Conservation (phyloP, 2,797 vertebrate genomes). For the Poecilia gillii region DNA sequence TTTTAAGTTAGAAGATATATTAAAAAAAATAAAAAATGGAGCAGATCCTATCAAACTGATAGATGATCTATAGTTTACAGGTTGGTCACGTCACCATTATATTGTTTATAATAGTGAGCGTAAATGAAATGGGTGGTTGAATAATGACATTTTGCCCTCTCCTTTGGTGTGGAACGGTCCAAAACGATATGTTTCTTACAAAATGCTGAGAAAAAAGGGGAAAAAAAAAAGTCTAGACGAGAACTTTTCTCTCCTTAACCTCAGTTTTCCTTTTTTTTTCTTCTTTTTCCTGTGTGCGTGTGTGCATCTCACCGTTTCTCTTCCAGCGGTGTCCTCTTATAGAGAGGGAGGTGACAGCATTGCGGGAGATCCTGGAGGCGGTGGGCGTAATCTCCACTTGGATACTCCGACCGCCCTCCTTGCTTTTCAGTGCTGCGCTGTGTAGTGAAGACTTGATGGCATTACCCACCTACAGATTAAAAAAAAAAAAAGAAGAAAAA, state of each 20-base stretch:
- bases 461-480: constrained; percentile 88
- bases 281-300: background rate
- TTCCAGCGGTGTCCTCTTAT: constrained; percentile 99
- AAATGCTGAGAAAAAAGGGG: background rate
- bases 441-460: constrained; percentile 96
- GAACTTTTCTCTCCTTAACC: background rate
- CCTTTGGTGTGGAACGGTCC: constrained; percentile 20
- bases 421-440: constrained; percentile 90
- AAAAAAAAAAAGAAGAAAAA: constrained; percentile 20
- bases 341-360: constrained; percentile 97
- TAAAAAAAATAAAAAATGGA: background rate
- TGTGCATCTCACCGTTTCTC: constrained; percentile 89
- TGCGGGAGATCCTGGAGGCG: constrained; percentile 95
- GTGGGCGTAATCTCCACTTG: constrained; percentile 98
- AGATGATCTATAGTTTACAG: background rate
- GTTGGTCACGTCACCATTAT: background rate
- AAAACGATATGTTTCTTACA: background rate
- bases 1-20: background rate
- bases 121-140: constrained; percentile 33
- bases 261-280: background rate
- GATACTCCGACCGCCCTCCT: constrained; percentile 91
- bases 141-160: constrained; percentile 37
- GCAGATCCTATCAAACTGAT: constrained; percentile 4
- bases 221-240: background rate
- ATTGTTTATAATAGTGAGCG: constrained; percentile 17